phyloP scores from a whole-genome alignment of 2,888 invertebrate genomes.

The Pachymerium ferrugineum region DNA sequence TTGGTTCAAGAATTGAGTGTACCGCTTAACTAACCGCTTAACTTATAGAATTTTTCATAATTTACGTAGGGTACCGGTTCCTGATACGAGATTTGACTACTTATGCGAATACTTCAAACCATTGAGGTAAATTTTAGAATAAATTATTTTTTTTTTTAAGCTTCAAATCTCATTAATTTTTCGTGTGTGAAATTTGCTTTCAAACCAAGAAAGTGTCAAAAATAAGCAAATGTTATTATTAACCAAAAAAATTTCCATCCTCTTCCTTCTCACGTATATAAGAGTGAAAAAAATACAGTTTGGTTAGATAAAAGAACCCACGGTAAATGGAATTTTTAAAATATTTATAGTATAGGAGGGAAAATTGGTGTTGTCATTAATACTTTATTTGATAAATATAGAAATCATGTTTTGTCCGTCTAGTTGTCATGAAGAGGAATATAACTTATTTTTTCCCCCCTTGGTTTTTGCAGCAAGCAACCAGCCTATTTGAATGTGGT shows the following conservation, averaged over 20 bases:
- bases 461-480: conserved; percentile 71
- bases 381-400: background rate
- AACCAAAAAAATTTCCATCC: too few relatives aligned
- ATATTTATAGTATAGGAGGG: background rate
- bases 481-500: conserved; percentile 96
- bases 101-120: conserved; percentile 93
- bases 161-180: too few relatives aligned
- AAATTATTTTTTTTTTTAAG: conserved; percentile 12
- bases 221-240: too few relatives aligned
- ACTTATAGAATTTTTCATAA: conserved; percentile 32
- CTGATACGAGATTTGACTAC: conserved; percentile 88
- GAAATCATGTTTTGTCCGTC: background rate
- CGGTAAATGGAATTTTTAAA: too few relatives aligned
- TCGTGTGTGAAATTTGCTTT: too few relatives aligned
- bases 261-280: too few relatives aligned
- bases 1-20: too few relatives aligned
- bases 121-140: conserved; percentile 62
- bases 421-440: background rate
- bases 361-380: background rate
- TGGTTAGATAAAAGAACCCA: too few relatives aligned
- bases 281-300: too few relatives aligned
- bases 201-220: too few relatives aligned
- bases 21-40: too few relatives aligned
- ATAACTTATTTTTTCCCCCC: background rate
- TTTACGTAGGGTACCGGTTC: conserved; percentile 92